Evolutionary conservation across 2,113 vertebrate species (phyloP).

Genomic region (Gobio gobio): DNA sequence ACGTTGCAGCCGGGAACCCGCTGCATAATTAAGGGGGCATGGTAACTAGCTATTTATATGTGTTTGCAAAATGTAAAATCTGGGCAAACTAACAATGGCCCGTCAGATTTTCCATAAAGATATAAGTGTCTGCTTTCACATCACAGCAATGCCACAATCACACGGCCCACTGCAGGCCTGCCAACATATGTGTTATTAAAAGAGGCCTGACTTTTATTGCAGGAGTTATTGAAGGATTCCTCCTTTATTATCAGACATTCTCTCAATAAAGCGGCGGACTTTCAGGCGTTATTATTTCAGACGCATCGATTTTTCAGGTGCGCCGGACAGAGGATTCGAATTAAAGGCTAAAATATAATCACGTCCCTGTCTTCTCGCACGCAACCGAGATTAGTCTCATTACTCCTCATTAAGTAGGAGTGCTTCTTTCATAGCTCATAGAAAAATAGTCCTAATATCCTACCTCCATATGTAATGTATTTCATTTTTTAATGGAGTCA

Average conservation of each 20-base stretch:
- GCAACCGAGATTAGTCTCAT: slow-evolving; percentile 40
- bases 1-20: slow-evolving; percentile 55
- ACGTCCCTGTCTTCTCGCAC: not conserved
- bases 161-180: slow-evolving; percentile 20
- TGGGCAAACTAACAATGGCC: slow-evolving; percentile 46
- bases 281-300: slow-evolving; percentile 6
- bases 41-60: slow-evolving; percentile 53
- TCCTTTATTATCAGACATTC: slow-evolving; percentile 33
- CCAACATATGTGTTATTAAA: slow-evolving; percentile 40
- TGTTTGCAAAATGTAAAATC: slow-evolving; percentile 46
- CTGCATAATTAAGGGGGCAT: slow-evolving; percentile 56
- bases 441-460: slow-evolving; percentile 42
- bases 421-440: slow-evolving; percentile 12
- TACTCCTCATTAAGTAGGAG: slow-evolving; percentile 1
- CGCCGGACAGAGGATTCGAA: slow-evolving; percentile 31
- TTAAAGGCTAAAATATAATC: slow-evolving; percentile 48
- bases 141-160: slow-evolving; percentile 34
- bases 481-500: not conserved
- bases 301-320: slow-evolving; percentile 45
- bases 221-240: slow-evolving; percentile 29
- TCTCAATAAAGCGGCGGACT: not conserved
- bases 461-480: slow-evolving; percentile 2
- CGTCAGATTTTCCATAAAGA: slow-evolving; percentile 41
- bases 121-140: slow-evolving; percentile 36
- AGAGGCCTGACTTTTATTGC: slow-evolving; percentile 19